Base-by-base conservation (phyloP, 30 jellyfish, hydroid and myxozoan species). In the Aurelia sp. region DNA sequence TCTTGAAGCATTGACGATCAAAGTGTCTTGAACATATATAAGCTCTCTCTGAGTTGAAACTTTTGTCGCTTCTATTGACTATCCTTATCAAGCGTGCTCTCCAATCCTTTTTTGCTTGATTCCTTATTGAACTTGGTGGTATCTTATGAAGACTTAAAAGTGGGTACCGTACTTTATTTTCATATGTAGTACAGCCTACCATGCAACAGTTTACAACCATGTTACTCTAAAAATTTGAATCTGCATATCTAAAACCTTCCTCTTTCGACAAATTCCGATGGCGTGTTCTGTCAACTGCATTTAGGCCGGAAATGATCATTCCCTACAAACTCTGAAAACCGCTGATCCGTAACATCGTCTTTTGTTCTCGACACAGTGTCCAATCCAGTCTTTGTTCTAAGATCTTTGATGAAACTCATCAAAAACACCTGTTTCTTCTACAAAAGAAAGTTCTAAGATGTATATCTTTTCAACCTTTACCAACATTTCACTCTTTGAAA, bases 31-130 rank as follows among this genome's bases (percentile, higher is more conserved):
- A 75, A 41, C 86, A 55, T 19, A 75, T 75, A 58, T 75, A 55
- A 57, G 86, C 86, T 58, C 86, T 75, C 86, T 75, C 86, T 11
- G 74, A 22, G 63, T 75, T 75, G 75, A 75, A 75, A 57, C 86
- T 75, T 41, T 41, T 75, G 31, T 75, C 86, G 76, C 86, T n/a
- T 57, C 86, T 75, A 57, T 75, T 75, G 4, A 75, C 86, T 3
- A 6, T 75, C n/a, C 86, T 30, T 41, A 75, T n/a, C 41, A 75
- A 64, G 59, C 52, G 62, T 35, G 75, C 86, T 75, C 86, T 75
- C 86, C 75, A 75, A 51, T 75, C 75, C 86, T 75, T 75, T 75
- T 75, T 75, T 19, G 59, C 52, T 75, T 75, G 38, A 20, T 55
- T 75, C 52, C 57, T 75, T 75, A 41, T 57, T 5, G 86, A 75